Evolutionary conservation across 2,113 vertebrate genomes (phyloP), one percentile per base, ranked within the genome.

Genomic region (Myxocyprinus asiaticus): DNA sequence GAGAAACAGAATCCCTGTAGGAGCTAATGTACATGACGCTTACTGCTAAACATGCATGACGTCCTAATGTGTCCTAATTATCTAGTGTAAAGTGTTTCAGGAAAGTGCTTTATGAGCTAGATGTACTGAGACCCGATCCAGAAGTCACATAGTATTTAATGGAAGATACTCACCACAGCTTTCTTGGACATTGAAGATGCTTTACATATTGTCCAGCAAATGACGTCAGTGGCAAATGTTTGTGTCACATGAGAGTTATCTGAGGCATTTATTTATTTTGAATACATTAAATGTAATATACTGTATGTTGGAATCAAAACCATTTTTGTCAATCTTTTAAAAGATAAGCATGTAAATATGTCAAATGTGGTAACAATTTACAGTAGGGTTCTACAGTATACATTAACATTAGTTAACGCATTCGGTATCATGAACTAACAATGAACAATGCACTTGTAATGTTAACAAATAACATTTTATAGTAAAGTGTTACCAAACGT

Each of bases 141-240:
- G 53, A 72, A 72, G 51, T 58, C 51, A 15, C 51, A 45, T 14
- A 75, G 59, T 10, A 4, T 53, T 76, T 64, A 76, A 76, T 76
- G 64, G 73, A 64, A 8, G n/a, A 17, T 48, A 47, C 43, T 59
- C 59, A 43, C 5, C 22, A 10, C 6, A 74, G 56, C 43, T 50
- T 63, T 53, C 6, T 8, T 17, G 56, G 14, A 47, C 7, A 4
- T 51, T 17, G 15, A 51, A 50, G 50, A 62, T 63, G 17, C 15
- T 63, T 62, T 61, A 44, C 48, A 65, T 50, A 44, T 17, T 64
- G 62, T 64, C 73, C 44, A 51, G 14, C 58, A 15, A 11, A 55
- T 76, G 61, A 76, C 47, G 22, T 76, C 73, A 76, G 59, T 4
- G 5, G 7, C 61, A 76, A 50, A 76, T 76, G 14, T 76, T 63